A percentile compares a stretch with the other conserved stretches of the same genome.
These are phyloP conservation scores for Rotaria macrura DNA, from an alignment of 2,888 invertebrate species.

Conservation along the genomic window DNA sequence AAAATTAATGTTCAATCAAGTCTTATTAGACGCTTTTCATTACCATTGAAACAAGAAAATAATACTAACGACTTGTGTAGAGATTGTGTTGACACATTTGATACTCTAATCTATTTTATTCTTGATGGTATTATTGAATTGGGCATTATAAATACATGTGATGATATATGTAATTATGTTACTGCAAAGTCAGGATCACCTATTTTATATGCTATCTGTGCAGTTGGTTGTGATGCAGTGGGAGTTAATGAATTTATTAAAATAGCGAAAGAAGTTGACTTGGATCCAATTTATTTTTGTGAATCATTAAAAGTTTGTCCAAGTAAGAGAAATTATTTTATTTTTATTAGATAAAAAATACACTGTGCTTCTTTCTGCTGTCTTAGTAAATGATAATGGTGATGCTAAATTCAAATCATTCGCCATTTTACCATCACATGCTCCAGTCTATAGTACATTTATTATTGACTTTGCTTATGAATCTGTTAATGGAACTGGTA, in stretches of 20 bases:
- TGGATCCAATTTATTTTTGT: slow-evolving; percentile 42
- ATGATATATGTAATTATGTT: slow-evolving; percentile 38
- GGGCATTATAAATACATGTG: slow-evolving; percentile 40
- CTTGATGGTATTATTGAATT: slow-evolving; percentile 40
- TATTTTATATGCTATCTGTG: slow-evolving; percentile 37
- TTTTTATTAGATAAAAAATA: neutral
- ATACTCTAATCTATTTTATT: slow-evolving; percentile 39
- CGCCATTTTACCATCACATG: slow-evolving; percentile 37
- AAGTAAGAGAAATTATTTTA: neutral
- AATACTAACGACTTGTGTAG: slow-evolving; percentile 39
- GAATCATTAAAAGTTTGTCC: slow-evolving; percentile 39
- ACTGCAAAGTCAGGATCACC: slow-evolving; percentile 38
- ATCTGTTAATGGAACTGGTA: slow-evolving; percentile 42
- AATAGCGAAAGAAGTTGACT: slow-evolving; percentile 40
- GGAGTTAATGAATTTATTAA: slow-evolving; percentile 42
- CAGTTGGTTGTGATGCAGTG: slow-evolving; percentile 39
- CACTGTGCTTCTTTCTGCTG: neutral
- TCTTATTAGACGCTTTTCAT: neutral
- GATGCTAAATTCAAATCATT: slow-evolving; percentile 40
- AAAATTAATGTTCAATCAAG: neutral
- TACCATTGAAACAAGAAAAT: neutral
- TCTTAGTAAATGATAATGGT: slow-evolving; percentile 38
- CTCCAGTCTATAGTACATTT: slow-evolving; percentile 39
- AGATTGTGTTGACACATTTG: slow-evolving; percentile 40
- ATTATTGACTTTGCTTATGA: slow-evolving; percentile 36